These are phyloP conservation scores for Setophaga kirtlandii DNA, from an alignment of 2,113 vertebrate species.

Conservation along the genomic window DNA sequence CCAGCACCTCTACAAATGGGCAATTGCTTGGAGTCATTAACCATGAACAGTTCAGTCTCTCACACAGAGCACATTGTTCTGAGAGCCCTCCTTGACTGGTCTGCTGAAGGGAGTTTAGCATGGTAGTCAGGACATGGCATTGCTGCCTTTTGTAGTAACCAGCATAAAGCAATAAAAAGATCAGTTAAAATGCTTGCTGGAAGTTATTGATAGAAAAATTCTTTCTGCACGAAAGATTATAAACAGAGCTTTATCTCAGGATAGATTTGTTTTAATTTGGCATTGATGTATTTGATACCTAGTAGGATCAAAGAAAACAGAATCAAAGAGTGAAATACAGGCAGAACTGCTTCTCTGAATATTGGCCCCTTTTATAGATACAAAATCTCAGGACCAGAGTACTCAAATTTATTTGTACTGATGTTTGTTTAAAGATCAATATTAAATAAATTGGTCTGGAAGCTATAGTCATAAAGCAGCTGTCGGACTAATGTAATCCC, in stretches of 20 bases:
- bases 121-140: slow-evolving; percentile 41
- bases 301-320: slow-evolving; percentile 81
- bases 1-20: neutral
- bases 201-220: slow-evolving; percentile 83
- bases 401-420: slow-evolving; percentile 88
- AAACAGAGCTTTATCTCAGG: slow-evolving; percentile 79
- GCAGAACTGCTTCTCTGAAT: slow-evolving; percentile 77
- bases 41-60: neutral
- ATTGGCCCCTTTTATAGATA: slow-evolving; percentile 79
- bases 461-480: slow-evolving; percentile 89
- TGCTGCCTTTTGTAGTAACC: slow-evolving; percentile 61
- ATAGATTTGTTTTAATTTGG: slow-evolving; percentile 86
- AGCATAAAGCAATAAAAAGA: slow-evolving; percentile 75
- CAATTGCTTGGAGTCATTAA: neutral
- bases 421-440: slow-evolving; percentile 92
- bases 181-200: slow-evolving; percentile 76
- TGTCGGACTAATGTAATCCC: slow-evolving; percentile 88
- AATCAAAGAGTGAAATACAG: slow-evolving; percentile 82
- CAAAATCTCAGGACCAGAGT: slow-evolving; percentile 79
- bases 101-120: neutral
- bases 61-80: neutral
- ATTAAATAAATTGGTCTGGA: slow-evolving; percentile 91
- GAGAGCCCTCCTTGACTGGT: slow-evolving; percentile 7
- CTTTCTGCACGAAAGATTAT: slow-evolving; percentile 79
- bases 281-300: slow-evolving; percentile 85